Conservation (phyloP, 2,888 invertebrate species). For the Xanthorhoe designata region DNA sequence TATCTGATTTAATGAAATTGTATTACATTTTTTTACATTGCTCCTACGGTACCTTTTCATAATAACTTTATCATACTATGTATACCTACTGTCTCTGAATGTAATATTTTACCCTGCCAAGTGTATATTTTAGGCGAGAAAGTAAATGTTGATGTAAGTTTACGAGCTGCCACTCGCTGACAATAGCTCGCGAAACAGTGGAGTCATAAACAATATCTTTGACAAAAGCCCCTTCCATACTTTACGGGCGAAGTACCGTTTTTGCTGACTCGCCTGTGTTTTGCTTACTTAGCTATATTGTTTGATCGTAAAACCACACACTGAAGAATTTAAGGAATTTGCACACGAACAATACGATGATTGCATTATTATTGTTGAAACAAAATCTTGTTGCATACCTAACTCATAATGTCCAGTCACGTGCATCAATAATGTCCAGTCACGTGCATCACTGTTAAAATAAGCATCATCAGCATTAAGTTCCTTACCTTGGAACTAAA, state of each 20-base stretch:
- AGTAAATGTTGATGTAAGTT: constrained; percentile 7
- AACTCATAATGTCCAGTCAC: too few species aligned
- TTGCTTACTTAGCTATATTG: constrained; percentile 37
- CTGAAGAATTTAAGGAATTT: constrained; percentile 12
- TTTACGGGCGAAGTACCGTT: constrained; percentile 29
- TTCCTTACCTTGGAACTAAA: too few species aligned
- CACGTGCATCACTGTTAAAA: too few species aligned
- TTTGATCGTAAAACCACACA: constrained; percentile 36
- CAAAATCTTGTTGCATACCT: too few species aligned
- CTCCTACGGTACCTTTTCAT: background rate
- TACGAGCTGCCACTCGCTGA: constrained; percentile 31
- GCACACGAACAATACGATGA: constrained; percentile 5
- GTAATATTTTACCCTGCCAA: background rate
- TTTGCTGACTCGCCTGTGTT: constrained; percentile 36
- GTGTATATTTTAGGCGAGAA: background rate
- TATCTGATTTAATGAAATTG: background rate
- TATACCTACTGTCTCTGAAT: background rate
- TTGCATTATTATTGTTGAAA: too few species aligned
- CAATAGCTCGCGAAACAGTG: constrained; percentile 33
- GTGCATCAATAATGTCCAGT: too few species aligned
- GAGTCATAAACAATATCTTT: constrained; percentile 37
- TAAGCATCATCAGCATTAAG: too few species aligned
- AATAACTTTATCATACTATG: background rate
- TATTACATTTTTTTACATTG: too few species aligned
- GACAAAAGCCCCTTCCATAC: constrained; percentile 34